These are phyloP conservation scores for Acipenser transmontanus DNA, from an alignment of 2,797 vertebrate species.

Conservation along the genomic window DNA sequence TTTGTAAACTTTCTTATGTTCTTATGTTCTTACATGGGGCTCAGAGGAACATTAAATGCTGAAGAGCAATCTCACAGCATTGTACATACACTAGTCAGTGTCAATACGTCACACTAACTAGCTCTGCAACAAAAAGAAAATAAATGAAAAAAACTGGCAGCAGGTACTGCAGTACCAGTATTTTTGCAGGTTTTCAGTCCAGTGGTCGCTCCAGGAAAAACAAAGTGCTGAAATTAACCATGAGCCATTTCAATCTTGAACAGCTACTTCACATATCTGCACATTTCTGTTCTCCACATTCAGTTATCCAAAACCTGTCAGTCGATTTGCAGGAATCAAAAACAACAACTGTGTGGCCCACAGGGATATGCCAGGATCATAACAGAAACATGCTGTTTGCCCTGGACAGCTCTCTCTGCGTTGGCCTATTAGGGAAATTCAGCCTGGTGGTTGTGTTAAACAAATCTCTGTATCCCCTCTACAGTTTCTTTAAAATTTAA, in stretches of 20 bases:
- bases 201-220: not conserved
- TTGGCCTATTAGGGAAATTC: not conserved
- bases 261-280: constrained; percentile 8
- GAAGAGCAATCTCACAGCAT: too few relatives aligned
- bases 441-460: not conserved
- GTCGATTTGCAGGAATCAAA: not conserved
- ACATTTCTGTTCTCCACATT: not conserved
- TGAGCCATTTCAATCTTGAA: not conserved
- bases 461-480: not conserved
- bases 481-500: not conserved
- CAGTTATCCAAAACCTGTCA: not conserved
- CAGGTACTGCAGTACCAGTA: too few relatives aligned
- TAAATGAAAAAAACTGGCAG: too few relatives aligned
- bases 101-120: too few relatives aligned
- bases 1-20: too few relatives aligned
- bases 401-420: not conserved
- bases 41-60: too few relatives aligned
- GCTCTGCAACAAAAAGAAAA: too few relatives aligned
- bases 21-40: too few relatives aligned
- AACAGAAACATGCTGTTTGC: not conserved
- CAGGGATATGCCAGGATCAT: not conserved
- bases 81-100: too few relatives aligned
- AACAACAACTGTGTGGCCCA: not conserved
- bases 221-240: not conserved
- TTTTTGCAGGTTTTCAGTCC: not conserved